These are phyloP conservation scores for Rhadinocentrus ornatus DNA, from an alignment of 2,797 vertebrate species.

Conservation along the genomic window DNA sequence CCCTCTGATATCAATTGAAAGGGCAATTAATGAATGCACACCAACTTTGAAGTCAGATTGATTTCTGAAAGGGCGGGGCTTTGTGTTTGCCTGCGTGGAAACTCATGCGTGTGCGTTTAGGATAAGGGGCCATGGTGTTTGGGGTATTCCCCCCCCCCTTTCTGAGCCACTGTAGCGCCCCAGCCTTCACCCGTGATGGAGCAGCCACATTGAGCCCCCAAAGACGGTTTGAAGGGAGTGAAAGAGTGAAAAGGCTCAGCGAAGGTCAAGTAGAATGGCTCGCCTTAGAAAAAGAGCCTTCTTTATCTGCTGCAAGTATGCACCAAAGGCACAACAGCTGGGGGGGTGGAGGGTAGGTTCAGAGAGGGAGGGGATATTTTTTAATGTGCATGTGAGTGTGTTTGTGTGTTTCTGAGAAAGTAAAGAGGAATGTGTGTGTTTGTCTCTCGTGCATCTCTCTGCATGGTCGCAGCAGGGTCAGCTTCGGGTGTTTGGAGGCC, in stretches of 20 bases:
- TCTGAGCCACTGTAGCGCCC: conserved; percentile 55
- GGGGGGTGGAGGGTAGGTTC: conserved; percentile 48
- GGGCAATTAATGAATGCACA: conserved; percentile 99
- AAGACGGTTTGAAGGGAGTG: conserved; percentile 95
- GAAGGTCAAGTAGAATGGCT: conserved; percentile 98
- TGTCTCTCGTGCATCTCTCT: conserved; percentile 22
- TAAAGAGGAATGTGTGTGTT: conserved; percentile 38
- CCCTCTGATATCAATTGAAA: conserved; percentile 99
- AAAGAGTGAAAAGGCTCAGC: conserved; percentile 94
- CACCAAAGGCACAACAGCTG: conserved; percentile 90
- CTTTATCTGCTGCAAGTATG: conserved; percentile 96
- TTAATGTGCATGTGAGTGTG: conserved; percentile 62
- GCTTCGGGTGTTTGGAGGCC: conserved; percentile 80
- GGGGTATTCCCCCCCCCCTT: conserved; percentile 73
- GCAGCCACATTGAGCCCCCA: conserved; percentile 92
- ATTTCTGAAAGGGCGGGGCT: conserved; percentile 75
- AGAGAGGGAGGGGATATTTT: conserved; percentile 55
- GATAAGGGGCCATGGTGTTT: conserved; percentile 50
- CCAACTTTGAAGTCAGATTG: conserved; percentile 95
- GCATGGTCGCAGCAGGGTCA: conserved; percentile 36
- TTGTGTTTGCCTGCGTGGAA: conserved; percentile 8
- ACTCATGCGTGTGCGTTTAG: conserved; percentile 32
- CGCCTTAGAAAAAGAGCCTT: conserved; percentile 93
- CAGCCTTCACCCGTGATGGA: conserved; percentile 89
- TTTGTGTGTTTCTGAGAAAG: conserved; percentile 59